Percentiles rank a stretch among this genome's conserved stretches.
Conservation (phyloP, 1,140 invertebrate species). For the Drosophila ercepeae region DNA sequence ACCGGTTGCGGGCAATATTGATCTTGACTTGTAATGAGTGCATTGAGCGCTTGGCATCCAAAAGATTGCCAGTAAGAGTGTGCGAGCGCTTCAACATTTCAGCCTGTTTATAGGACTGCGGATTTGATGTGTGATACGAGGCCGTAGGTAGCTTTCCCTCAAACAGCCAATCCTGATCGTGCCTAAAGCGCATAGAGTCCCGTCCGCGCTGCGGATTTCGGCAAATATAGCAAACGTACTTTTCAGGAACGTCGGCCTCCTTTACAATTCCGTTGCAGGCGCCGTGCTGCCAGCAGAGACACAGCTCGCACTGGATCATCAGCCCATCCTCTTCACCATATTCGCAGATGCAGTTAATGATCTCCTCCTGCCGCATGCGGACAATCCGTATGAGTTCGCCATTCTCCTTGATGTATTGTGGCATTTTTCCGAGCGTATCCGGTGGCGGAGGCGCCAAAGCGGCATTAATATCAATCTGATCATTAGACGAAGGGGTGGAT, state of each 20-base stretch:
- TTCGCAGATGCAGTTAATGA: slow-evolving; percentile 93
- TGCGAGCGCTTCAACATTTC: slow-evolving; percentile 87
- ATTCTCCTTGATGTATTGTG: slow-evolving; percentile 85
- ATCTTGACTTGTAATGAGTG: slow-evolving; percentile 90
- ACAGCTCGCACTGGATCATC: slow-evolving; percentile 98
- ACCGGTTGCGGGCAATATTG: slow-evolving; percentile 90
- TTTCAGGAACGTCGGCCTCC: slow-evolving; percentile 93
- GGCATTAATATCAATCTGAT: slow-evolving; percentile 61
- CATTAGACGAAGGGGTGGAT: slow-evolving; percentile 62
- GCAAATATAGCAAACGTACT: slow-evolving; percentile 95
- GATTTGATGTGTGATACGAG: slow-evolving; percentile 83
- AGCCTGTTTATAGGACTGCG: slow-evolving; percentile 76
- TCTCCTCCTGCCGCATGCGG: slow-evolving; percentile 89
- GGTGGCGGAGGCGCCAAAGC: slow-evolving; percentile 48
- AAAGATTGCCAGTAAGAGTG: slow-evolving; percentile 89
- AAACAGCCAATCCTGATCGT: slow-evolving; percentile 95
- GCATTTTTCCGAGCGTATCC: slow-evolving; percentile 14
- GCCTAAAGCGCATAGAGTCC: slow-evolving; percentile 89
- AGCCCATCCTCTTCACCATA: slow-evolving; percentile 95
- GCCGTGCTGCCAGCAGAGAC: slow-evolving; percentile 97
- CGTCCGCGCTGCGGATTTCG: slow-evolving; percentile 90
- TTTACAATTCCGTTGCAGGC: slow-evolving; percentile 92
- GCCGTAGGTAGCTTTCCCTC: slow-evolving; percentile 90
- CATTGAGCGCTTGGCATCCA: slow-evolving; percentile 88
- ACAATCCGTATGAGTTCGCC: slow-evolving; percentile 88